phyloP scores from a whole-genome alignment of 2,113 vertebrate genomes.

The Pterocles gutturalis region DNA sequence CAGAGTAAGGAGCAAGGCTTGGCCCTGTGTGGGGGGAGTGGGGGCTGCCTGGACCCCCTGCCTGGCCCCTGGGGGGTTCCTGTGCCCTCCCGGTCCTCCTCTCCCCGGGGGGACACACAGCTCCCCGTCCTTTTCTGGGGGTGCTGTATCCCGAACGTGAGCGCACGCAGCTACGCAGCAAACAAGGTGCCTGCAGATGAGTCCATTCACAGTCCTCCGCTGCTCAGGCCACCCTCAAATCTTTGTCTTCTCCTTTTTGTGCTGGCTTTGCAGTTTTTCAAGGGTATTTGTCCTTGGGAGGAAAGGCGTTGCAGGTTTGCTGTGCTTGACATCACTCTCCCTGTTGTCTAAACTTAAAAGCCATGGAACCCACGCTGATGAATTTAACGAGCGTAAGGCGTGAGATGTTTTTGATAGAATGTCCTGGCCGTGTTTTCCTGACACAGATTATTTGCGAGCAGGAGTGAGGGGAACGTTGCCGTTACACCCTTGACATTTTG shows the following conservation, averaged over 20 bases:
- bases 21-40: accelerated
- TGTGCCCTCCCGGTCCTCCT: background rate
- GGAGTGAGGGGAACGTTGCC: background rate
- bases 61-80: accelerated
- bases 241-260: background rate
- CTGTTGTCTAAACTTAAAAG: background rate
- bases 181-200: background rate
- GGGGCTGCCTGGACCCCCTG: background rate
- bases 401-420: background rate
- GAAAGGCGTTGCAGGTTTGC: background rate
- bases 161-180: accelerated
- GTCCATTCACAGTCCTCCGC: background rate
- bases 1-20: background rate
- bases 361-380: background rate
- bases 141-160: accelerated
- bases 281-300: slow-evolving; percentile 14
- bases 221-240: background rate
- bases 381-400: background rate
- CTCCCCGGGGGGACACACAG: accelerated
- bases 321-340: background rate
- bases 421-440: background rate
- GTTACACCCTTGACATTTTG: background rate
- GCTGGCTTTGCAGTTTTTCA: slow-evolving; percentile 7
- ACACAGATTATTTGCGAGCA: background rate
- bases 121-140: accelerated